phyloP scores from a whole-genome alignment of 2,113 vertebrate genomes.

The Scomber colias region DNA sequence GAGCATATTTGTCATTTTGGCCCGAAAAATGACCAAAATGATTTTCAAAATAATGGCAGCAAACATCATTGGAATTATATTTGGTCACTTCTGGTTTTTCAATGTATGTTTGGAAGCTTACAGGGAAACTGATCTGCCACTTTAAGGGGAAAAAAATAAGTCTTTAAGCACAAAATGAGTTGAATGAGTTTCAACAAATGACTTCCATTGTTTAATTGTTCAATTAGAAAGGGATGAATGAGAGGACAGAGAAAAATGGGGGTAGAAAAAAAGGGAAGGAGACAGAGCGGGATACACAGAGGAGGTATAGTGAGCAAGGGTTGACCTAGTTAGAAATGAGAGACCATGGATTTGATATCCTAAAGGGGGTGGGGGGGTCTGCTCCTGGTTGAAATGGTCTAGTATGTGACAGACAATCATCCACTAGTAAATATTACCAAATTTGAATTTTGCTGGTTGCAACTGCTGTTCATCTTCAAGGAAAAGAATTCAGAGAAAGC shows the following conservation, averaged over 20 bases:
- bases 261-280: slow-evolving; percentile 1
- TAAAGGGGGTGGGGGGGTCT: slow-evolving; percentile 40
- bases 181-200: not conserved
- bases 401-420: slow-evolving; percentile 44
- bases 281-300: slow-evolving; percentile 46
- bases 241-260: slow-evolving; percentile 24
- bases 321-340: slow-evolving; percentile 81
- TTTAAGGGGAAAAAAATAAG: not conserved
- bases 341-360: slow-evolving; percentile 72
- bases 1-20: too few species aligned
- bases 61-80: not conserved
- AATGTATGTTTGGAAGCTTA: not conserved
- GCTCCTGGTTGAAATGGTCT: slow-evolving; percentile 60
- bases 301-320: slow-evolving; percentile 59
- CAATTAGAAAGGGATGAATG: slow-evolving; percentile 30
- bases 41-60: too few species aligned
- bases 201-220: slow-evolving; percentile 17
- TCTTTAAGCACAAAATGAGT: not conserved
- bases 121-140: not conserved
- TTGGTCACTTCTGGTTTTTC: too few species aligned
- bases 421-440: slow-evolving; percentile 9
- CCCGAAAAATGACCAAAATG: too few species aligned
- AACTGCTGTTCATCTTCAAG: slow-evolving; percentile 6
- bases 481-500: slow-evolving; percentile 24
- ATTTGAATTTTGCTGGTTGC: slow-evolving; percentile 13